A percentile compares a stretch with the other conserved stretches of the same genome.
Evolutionary conservation across 2,797 vertebrate species (phyloP).

Genomic region (Perdix hodgsoniae): DNA sequence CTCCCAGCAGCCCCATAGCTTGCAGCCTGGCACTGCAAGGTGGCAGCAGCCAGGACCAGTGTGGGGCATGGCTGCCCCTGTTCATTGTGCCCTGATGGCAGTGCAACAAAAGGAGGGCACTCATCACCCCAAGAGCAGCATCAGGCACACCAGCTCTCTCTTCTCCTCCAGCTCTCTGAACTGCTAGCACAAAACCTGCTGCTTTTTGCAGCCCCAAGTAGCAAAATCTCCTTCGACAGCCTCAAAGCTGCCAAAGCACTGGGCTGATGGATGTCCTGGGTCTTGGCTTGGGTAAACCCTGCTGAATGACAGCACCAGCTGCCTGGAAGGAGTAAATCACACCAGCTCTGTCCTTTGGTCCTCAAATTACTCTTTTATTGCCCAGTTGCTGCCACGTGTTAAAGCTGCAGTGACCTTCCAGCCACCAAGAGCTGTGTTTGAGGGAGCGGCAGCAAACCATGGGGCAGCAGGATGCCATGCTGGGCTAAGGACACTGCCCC

Average conservation of each 20-base stretch:
- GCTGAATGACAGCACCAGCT: slow-evolving; percentile 49
- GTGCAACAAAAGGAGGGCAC: background rate
- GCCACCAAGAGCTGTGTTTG: background rate
- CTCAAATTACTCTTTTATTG: background rate
- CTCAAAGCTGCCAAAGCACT: rapidly evolving
- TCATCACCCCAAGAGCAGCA: background rate
- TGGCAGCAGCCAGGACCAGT: background rate
- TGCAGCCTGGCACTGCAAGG: rapidly evolving
- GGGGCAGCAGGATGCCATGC: too few species aligned
- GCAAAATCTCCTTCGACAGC: background rate
- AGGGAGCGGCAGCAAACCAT: background rate
- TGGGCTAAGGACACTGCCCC: background rate
- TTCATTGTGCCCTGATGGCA: rapidly evolving
- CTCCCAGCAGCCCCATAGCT: background rate
- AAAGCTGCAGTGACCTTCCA: background rate
- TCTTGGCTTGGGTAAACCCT: rapidly evolving
- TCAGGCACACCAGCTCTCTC: rapidly evolving
- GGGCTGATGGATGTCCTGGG: rapidly evolving
- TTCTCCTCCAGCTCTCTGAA: background rate
- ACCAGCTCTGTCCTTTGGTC: background rate
- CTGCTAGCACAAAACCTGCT: rapidly evolving
- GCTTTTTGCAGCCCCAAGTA: background rate
- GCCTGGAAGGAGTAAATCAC: background rate
- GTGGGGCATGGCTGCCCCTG: background rate
- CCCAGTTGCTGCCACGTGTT: background rate